Evolutionary conservation across 2,888 invertebrate genomes (phyloP).

Genomic region (Acleris sparsana): DNA sequence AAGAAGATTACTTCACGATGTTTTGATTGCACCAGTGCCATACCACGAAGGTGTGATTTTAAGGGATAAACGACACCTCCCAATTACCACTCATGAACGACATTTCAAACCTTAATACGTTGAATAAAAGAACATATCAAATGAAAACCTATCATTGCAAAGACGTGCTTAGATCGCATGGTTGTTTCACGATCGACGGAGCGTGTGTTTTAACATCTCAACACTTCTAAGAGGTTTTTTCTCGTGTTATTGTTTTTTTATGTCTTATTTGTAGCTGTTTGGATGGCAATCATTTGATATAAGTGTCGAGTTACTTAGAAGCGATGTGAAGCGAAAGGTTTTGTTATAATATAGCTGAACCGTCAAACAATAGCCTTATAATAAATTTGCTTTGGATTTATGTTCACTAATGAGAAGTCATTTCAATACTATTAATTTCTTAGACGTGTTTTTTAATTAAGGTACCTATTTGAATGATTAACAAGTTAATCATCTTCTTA

Average conservation of each 20-base stretch:
- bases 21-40: conserved; percentile 69
- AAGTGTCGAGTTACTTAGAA: conserved; percentile 27
- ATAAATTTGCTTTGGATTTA: neutral
- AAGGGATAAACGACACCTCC: conserved; percentile 42
- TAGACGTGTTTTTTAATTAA: too few relatives aligned
- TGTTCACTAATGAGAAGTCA: too few relatives aligned
- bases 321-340: conserved; percentile 19
- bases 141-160: neutral
- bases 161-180: conserved; percentile 13
- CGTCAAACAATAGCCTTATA: neutral
- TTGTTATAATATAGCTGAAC: neutral
- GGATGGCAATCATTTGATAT: conserved; percentile 31
- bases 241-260: conserved; percentile 22
- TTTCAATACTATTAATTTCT: too few relatives aligned
- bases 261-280: conserved; percentile 30
- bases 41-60: conserved; percentile 56
- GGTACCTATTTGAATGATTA: too few relatives aligned
- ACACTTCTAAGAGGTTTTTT: conserved; percentile 61
- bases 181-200: conserved; percentile 55
- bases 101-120: conserved; percentile 41
- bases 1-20: conserved; percentile 74
- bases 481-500: too few relatives aligned
- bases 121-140: conserved; percentile 35
- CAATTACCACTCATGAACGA: conserved; percentile 27
- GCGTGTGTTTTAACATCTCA: conserved; percentile 68